Percentiles rank a stretch among this genome's conserved stretches.
phyloP scores from a whole-genome alignment of 2,888 invertebrate species.

The Ditula angustiorana region DNA sequence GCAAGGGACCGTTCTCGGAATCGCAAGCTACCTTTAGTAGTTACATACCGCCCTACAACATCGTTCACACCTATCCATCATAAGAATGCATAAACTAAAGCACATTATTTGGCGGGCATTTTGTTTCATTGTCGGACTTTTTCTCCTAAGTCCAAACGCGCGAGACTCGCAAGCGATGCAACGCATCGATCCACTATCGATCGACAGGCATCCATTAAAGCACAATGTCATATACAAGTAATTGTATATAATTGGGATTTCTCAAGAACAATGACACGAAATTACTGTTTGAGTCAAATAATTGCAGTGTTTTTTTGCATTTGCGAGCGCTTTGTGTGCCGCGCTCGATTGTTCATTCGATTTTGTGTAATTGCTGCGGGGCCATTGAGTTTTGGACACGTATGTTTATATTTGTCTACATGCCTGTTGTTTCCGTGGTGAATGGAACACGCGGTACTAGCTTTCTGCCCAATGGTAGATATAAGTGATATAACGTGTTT shows the following conservation, averaged over 20 bases:
- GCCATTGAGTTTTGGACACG: constrained; percentile 38
- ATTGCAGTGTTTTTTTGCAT: constrained; percentile 75
- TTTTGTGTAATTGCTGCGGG: constrained; percentile 57
- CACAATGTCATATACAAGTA: constrained; percentile 83
- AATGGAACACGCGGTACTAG: background rate
- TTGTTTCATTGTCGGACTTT: constrained; percentile 75
- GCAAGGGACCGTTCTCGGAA: constrained; percentile 1
- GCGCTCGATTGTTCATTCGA: constrained; percentile 63
- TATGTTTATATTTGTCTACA: background rate
- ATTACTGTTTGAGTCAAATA: constrained; percentile 82
- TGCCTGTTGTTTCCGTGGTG: constrained; percentile 6
- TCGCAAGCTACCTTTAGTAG: constrained; percentile 7
- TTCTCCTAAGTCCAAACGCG: constrained; percentile 55
- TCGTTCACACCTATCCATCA: constrained; percentile 70
- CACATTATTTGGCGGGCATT: constrained; percentile 60
- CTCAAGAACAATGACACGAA: constrained; percentile 83
- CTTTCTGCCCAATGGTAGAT: background rate
- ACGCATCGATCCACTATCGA: constrained; percentile 77
- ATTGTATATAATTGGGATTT: constrained; percentile 85
- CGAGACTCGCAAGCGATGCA: constrained; percentile 67
- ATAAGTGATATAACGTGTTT: no score
- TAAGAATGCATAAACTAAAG: constrained; percentile 41
- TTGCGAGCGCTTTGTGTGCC: constrained; percentile 70
- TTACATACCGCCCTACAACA: constrained; percentile 49
- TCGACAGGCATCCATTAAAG: constrained; percentile 65